These are phyloP conservation scores for Botrylloides violaceus DNA, from an alignment of 23 tunicate species.

Conservation along the genomic window DNA sequence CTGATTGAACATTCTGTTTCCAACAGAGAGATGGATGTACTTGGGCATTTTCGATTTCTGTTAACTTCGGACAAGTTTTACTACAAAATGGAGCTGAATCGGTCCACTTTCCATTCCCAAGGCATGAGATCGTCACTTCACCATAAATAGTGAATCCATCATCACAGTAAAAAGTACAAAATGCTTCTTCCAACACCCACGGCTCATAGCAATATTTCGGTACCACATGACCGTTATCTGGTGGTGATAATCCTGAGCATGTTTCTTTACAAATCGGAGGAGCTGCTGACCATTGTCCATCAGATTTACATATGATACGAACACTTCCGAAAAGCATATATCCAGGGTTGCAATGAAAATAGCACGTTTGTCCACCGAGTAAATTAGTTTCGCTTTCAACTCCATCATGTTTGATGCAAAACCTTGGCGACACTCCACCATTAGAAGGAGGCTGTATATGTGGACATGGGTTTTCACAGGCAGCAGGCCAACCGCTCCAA, in stretches of 20 bases:
- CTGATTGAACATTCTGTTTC: background rate
- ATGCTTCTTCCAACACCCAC: conserved; percentile 25
- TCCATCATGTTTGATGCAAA: background rate
- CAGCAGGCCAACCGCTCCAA: conserved; percentile 26
- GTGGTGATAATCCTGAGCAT: conserved; percentile 20
- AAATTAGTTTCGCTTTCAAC: background rate
- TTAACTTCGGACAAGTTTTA: background rate
- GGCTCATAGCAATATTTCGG: conserved; percentile 13
- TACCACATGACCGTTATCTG: conserved; percentile 17
- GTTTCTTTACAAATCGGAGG: conserved; percentile 36
- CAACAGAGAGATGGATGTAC: conserved; percentile 27
- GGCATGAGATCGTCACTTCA: conserved; percentile 36
- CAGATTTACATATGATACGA: conserved; percentile 11
- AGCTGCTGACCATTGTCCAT: conserved; percentile 35
- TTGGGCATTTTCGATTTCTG: background rate
- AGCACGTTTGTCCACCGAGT: conserved; percentile 4
- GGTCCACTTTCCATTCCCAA: conserved; percentile 49
- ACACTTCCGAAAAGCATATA: conserved; percentile 21
- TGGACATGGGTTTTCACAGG: conserved; percentile 14
- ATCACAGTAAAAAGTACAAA: conserved; percentile 41
- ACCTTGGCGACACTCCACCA: conserved; percentile 3
- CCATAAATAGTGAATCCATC: conserved; percentile 22
- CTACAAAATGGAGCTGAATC: conserved; percentile 2
- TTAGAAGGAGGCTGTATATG: background rate
- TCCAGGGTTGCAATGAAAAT: conserved; percentile 9